Conservation (phyloP, 2,888 invertebrate species). For the Napeogenes sylphis region DNA sequence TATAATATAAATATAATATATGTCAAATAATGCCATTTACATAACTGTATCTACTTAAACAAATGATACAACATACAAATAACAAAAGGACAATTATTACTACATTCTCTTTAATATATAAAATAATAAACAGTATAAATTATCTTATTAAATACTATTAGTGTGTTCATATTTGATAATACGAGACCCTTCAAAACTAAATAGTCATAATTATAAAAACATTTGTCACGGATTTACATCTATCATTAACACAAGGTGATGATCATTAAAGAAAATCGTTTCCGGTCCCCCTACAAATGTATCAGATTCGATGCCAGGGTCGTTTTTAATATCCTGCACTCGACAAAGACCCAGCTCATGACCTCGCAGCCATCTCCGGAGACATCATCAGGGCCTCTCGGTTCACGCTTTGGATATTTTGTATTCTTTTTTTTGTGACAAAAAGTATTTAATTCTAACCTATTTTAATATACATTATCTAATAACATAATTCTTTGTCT, state of each 20-base stretch:
- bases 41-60: background rate
- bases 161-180: too few species aligned
- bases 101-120: background rate
- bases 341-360: constrained; percentile 49
- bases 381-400: constrained; percentile 53
- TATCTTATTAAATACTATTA: too few species aligned
- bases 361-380: constrained; percentile 43
- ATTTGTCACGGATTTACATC: constrained; percentile 16
- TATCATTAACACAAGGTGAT: constrained; percentile 31
- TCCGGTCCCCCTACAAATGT: constrained; percentile 50
- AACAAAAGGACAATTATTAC: too few species aligned
- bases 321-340: constrained; percentile 58
- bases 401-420: constrained; percentile 30
- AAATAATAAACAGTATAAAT: background rate
- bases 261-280: constrained; percentile 57
- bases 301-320: constrained; percentile 55
- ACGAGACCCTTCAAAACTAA: background rate
- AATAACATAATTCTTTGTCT: background rate
- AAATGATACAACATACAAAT: too few species aligned
- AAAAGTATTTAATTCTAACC: constrained; percentile 18
- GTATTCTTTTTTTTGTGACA: constrained; percentile 4
- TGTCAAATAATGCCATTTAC: constrained; percentile 23
- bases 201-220: constrained; percentile 5
- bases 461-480: background rate
- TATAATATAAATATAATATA: too few species aligned